phyloP scores from a whole-genome alignment of 2,888 invertebrate genomes.

The Hydriomena furcata region DNA sequence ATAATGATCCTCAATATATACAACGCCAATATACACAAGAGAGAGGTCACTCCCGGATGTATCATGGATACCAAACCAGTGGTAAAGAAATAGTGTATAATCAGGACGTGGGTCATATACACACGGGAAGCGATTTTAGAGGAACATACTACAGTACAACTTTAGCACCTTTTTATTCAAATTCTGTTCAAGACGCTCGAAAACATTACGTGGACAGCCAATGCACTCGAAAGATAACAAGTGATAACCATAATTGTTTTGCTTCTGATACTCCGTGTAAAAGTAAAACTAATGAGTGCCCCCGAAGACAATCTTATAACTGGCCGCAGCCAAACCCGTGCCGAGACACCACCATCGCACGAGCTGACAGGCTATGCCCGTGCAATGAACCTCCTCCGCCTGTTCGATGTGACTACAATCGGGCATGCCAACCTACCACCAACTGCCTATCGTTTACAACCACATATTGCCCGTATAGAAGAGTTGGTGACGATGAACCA shows the following conservation, averaged over 20 bases:
- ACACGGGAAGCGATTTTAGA: conserved; percentile 43
- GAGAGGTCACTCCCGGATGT: conserved; percentile 57
- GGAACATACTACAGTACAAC: conserved; percentile 46
- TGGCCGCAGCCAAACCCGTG: conserved; percentile 29
- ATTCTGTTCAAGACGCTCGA: conserved; percentile 25
- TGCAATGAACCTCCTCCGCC: conserved; percentile 44
- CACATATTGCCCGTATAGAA: conserved; percentile 29
- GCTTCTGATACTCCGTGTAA: conserved; percentile 15
- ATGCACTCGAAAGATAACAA: conserved; percentile 49
- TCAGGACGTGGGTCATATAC: conserved; percentile 35
- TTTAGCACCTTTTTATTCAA: conserved; percentile 18
- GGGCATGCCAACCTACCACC: conserved; percentile 36
- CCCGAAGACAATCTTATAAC: conserved; percentile 40
- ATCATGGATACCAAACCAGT: conserved; percentile 50
- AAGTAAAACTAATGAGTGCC: conserved; percentile 40
- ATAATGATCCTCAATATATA: conserved; percentile 41
- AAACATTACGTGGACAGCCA: conserved; percentile 38
- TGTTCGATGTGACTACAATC: conserved; percentile 31
- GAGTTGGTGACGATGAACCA: conserved; percentile 33
- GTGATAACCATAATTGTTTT: conserved; percentile 17
- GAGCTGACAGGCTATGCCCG: conserved; percentile 39
- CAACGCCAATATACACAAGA: conserved; percentile 47
- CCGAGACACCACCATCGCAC: conserved; percentile 17
- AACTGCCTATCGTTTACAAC: conserved; percentile 22
- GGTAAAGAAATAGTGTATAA: conserved; percentile 28